Conservation (phyloP, 92 coral and sea anemone genomes). For the Virgularia gustaviana region DNA sequence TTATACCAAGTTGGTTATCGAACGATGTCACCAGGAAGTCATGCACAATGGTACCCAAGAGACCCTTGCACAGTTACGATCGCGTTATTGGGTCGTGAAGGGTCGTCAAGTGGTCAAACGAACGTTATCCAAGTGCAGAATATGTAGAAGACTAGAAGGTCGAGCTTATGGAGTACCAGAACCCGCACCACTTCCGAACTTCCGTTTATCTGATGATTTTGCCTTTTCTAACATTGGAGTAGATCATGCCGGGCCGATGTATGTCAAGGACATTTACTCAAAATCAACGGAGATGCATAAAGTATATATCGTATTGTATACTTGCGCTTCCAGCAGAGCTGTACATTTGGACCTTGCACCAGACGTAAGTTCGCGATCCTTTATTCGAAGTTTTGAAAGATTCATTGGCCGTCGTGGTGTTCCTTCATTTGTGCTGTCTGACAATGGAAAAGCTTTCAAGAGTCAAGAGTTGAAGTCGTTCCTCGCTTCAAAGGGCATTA, state of each 20-base stretch:
- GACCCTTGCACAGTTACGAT: not conserved
- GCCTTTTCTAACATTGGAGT: conserved; percentile 31
- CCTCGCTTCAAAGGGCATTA: conserved; percentile 5
- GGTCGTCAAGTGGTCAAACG: conserved; percentile 18
- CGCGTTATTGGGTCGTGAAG: not conserved
- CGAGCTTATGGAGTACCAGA: not conserved
- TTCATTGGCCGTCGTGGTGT: conserved; percentile 43
- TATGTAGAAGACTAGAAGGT: conserved; percentile 17
- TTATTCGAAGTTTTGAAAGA: conserved; percentile 40
- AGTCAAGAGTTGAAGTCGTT: too few relatives aligned
- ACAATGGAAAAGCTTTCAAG: conserved; percentile 41
- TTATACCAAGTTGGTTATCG: not conserved
- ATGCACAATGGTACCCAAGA: not conserved
- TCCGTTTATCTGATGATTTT: conserved; percentile 8
- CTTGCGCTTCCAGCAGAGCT: conserved; percentile 39
- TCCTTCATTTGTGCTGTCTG: conserved; percentile 19
- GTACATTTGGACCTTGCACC: conserved; percentile 28
- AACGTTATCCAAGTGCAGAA: not conserved
- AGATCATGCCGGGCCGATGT: conserved; percentile 31
- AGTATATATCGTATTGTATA: conserved; percentile 6
- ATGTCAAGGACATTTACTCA: conserved; percentile 5
- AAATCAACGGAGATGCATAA: not conserved
- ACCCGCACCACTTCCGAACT: conserved; percentile 22
- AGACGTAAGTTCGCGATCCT: not conserved
- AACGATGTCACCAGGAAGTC: not conserved